Evolutionary conservation across 2,888 invertebrate genomes (phyloP).

Genomic region (Ametastegia equiseti): DNA sequence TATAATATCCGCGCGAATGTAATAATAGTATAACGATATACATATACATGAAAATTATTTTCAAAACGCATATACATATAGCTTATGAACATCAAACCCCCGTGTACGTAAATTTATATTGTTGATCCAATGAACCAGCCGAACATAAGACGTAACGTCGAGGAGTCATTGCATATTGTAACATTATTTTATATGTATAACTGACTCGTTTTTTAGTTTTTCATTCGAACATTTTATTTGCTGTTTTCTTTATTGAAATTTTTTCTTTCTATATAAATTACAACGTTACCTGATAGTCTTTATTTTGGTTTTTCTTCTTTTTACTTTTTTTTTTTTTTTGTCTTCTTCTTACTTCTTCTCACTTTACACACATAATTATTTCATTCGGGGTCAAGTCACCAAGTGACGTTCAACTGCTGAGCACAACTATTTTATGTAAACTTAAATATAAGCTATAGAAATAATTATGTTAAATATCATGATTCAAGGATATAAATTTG

Average conservation of each 20-base stretch:
- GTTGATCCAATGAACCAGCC: slow-evolving; percentile 73
- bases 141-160: slow-evolving; percentile 59
- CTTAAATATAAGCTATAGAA: background rate
- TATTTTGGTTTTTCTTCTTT: slow-evolving; percentile 40
- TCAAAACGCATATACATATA: slow-evolving; percentile 17
- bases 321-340: slow-evolving; percentile 45
- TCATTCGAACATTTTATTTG: background rate
- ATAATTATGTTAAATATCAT: no score
- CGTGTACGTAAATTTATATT: slow-evolving; percentile 47
- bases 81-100: slow-evolving; percentile 41
- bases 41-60: background rate
- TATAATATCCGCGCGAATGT: background rate
- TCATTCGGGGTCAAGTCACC: background rate
- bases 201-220: slow-evolving; percentile 46
- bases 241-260: background rate
- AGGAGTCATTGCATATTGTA: slow-evolving; percentile 24
- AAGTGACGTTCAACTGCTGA: background rate
- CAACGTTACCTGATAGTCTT: slow-evolving; percentile 55
- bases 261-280: slow-evolving; percentile 1
- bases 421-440: no score
- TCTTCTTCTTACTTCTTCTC: slow-evolving; percentile 25
- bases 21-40: no score
- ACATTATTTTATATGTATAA: slow-evolving; percentile 35
- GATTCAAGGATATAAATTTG: no score
- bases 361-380: no score